Evolutionary conservation across 2,113 vertebrate species (phyloP), one percentile per base, ranked within the genome.

Genomic region (Ageneiosus marmoratus): DNA sequence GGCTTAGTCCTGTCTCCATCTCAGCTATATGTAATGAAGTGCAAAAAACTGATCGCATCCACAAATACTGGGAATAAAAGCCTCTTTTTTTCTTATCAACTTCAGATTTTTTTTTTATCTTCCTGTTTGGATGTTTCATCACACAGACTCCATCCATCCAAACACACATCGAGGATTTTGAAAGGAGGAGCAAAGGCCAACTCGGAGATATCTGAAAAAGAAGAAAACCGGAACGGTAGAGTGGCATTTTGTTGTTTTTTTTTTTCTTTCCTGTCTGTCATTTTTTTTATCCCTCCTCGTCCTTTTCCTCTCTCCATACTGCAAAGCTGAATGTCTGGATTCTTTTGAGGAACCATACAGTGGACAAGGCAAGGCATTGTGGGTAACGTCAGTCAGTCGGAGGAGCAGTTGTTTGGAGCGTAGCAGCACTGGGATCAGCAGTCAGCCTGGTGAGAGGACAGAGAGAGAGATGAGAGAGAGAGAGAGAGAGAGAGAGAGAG

Each of bases 281-380:
- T 91, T 78, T 80, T 87, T 74, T 50, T 70, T 41, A 87, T 62
- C 84, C 82, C 92, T 87, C 92, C 65, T 16, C 60, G 46, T 48
- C 73, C 24, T 29, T 24, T 27, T 58, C 41, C 58, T 65, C 60
- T 22, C 2, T 37, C 65, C 91, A 92, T 93, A 92, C 93, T 88
- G 93, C 93, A 91, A 94, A 91, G 95, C 94, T 93, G 86, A 88
- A 48, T 80, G 79, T 91, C 87, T 85, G 92, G 87, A 91, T 92
- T 94, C 92, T 91, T 94, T 92, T 91, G 84, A 85, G 91, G 91
- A 93, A 93, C 92, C 90, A 92, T 92, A 92, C 91, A 92, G 94
- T 91, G 93, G 37, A 94, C 93, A 93, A 93, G 95, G 95, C 95
- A 95, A 96, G 91, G 94, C 94, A 94, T 95, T 94, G 88, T 94